Evolutionary conservation across 2,113 vertebrate genomes (phyloP), one percentile per base, ranked within the genome.

Genomic region (Podilymbus podiceps): DNA sequence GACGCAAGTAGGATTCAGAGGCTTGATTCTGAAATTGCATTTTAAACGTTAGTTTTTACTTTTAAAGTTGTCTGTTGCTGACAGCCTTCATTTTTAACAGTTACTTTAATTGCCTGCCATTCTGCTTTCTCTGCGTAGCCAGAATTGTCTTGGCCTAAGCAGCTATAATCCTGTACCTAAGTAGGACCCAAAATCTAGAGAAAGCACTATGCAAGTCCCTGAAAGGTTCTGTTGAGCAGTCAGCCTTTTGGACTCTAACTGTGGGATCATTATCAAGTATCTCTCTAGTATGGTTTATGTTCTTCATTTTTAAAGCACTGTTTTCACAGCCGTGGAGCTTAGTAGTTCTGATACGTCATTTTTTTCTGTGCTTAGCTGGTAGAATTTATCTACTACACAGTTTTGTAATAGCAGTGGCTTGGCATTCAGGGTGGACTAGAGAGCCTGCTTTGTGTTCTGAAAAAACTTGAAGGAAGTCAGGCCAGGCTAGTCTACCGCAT

Each of bases 381-480:
- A 77, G 93, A 76, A 81, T 93, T 92, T 96, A 83, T 95, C 76
- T 93, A 11, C 85, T 76, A 15, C 44, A 25, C 62, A 40, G 71
- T 72, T 72, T 83, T 90, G 89, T 86, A 91, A 77, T 79, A 87
- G 52, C 82, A 79, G 62, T 5, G 23, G 16, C 55, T 90, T 31
- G 64, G 42, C 56, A 20, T 84, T 55, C 38, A 27, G 67, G 53
- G 42, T 78, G 68, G 83, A 58, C 67, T 80, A 15, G 83, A 80
- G 64, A 92, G 59, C 15, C 12, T 80, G 27, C 25, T 15, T 23
- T 77, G 52, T 59, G 23, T 33, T 85, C 86, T 92, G 68, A 22
- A 49, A 49, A 86, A 84, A 46, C 75, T 2, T 33, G 63, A 66
- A 28, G 56, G 17, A 56, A 83, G 28, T 46, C 63, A 28, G 35